Base-by-base conservation (phyloP, 2,888 invertebrate genomes). In the Caenorhabditis wallacei region DNA sequence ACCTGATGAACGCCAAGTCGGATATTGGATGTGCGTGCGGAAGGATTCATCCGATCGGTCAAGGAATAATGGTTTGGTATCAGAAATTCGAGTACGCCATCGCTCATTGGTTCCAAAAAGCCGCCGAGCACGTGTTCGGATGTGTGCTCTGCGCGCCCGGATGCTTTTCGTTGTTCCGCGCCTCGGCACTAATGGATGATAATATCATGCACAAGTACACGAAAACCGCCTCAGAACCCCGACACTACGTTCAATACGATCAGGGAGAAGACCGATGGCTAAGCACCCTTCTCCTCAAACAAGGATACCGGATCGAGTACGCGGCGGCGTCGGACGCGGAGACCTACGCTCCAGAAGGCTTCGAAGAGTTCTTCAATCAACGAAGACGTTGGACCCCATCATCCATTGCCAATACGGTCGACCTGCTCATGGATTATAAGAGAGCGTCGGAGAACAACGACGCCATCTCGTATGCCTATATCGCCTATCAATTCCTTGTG, bases 71-170 rank as follows among this genome's bases (percentile, higher is more conserved):
- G 95, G 95, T 95, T 3, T 96, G 95, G 95, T 95, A 95, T 91
- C 96, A 96, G 93, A 95, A 95, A 92, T 96, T 96, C 91, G 96
- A 96, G 92, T 96, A 96, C 91, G 96, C 96, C 0, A 95, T 96
- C 84, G 96, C 96, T 4, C 96, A 96, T 94, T 96, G 96, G 96
- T 94, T 96, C 88, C 96, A 96, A 92, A 96, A 96, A 92, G 95
- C 96, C 10, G 96, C 96, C 0, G 96, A 96, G 92, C 96, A 96
- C 92, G 95, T 96, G 91, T 95, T 96, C 87, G 96, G 96, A 13
- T 96, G 96, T 92, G 96, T 97, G 2, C 94, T 97, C 22, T 97
- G 96, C 92, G 95, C 96, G 92, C 96, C 96, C 7, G 96, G 97
- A 3, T 97, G 96, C 92, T 97, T 96, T 93, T 96, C 96, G 0